These are phyloP conservation scores for Mesocricetus auratus DNA, from an alignment of 2,113 vertebrate species.

Conservation along the genomic window DNA sequence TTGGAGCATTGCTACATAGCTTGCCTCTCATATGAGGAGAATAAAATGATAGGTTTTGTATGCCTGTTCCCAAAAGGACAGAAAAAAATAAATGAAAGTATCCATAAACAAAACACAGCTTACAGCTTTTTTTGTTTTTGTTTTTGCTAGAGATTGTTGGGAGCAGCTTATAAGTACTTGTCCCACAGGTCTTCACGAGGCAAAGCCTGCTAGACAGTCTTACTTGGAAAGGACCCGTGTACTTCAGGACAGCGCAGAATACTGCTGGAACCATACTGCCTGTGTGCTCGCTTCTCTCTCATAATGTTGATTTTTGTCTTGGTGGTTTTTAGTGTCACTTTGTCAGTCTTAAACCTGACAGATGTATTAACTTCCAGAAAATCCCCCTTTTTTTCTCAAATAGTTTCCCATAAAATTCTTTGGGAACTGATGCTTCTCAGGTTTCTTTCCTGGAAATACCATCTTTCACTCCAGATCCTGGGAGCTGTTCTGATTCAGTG, in stretches of 20 bases:
- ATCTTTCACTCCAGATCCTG: not conserved
- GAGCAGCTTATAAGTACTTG: not conserved
- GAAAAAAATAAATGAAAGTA: not conserved
- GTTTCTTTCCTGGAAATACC: not conserved
- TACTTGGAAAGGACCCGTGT: not conserved
- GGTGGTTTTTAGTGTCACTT: not conserved
- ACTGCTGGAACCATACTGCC: not conserved
- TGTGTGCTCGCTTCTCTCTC: not conserved
- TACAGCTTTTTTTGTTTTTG: too few species aligned
- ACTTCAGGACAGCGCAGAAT: not conserved
- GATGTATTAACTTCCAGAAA: not conserved
- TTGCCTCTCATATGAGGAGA: not conserved
- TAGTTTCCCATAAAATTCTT: not conserved
- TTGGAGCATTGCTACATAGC: not conserved
- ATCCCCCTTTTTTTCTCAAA: not conserved
- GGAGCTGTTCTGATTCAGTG: not conserved
- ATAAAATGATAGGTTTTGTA: not conserved
- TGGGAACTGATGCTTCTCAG: not conserved
- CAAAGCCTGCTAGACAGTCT: not conserved
- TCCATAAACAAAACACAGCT: accelerated
- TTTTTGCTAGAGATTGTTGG: not conserved
- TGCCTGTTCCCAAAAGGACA: not conserved
- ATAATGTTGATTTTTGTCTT: not conserved
- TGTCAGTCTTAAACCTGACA: not conserved
- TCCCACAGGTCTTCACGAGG: not conserved